Evolutionary conservation across 2,888 invertebrate species (phyloP).

Genomic region (Biston stratarius): DNA sequence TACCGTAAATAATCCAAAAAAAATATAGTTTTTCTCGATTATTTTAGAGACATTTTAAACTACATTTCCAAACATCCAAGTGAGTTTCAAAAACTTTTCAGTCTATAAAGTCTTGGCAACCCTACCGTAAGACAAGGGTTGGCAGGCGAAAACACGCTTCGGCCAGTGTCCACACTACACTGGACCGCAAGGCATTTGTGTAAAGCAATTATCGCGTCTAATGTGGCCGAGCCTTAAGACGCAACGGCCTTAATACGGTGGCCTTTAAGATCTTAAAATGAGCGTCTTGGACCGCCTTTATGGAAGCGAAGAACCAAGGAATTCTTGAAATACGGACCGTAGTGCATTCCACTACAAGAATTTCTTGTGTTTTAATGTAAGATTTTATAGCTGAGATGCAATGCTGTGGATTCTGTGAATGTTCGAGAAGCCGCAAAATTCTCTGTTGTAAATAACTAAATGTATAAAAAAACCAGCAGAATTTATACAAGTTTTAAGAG

Average conservation of each 20-base stretch:
- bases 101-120: constrained; percentile 45
- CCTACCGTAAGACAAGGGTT: constrained; percentile 56
- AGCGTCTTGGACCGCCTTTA: constrained; percentile 55
- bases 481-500: background rate
- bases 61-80: constrained; percentile 35
- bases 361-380: constrained; percentile 73
- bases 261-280: constrained; percentile 37
- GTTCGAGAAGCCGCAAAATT: constrained; percentile 21
- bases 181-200: constrained; percentile 70
- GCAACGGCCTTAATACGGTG: constrained; percentile 41
- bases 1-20: no score
- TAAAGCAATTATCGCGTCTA: constrained; percentile 81
- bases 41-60: no score
- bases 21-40: no score
- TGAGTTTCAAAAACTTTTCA: constrained; percentile 41
- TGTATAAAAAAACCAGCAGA: background rate
- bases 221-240: constrained; percentile 69
- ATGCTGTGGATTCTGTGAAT: constrained; percentile 47
- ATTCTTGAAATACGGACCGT: constrained; percentile 64
- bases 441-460: background rate
- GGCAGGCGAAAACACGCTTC: constrained; percentile 53
- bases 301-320: constrained; percentile 53
- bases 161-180: constrained; percentile 56
- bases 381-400: constrained; percentile 66
- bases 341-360: constrained; percentile 65